Evolutionary conservation across 2,888 invertebrate species (phyloP).

Genomic region (Amphimallon solstitiale): DNA sequence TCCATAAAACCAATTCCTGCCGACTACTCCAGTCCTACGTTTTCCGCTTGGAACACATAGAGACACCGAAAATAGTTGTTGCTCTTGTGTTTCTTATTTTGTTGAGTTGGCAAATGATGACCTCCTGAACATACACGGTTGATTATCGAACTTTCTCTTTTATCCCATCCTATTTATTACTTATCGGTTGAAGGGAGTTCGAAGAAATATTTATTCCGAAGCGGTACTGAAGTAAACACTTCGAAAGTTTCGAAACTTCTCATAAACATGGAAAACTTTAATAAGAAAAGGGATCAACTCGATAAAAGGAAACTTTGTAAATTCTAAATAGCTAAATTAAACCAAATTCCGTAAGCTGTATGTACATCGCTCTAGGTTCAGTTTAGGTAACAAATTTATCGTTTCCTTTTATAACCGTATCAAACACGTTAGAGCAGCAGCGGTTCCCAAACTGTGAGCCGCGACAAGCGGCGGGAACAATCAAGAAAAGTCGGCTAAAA

Average conservation of each 20-base stretch:
- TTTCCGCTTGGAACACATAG: not conserved
- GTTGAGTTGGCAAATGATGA: constrained; percentile 20
- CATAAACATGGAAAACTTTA: constrained; percentile 23
- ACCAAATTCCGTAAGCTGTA: too few relatives aligned
- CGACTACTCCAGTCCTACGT: not conserved
- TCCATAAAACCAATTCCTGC: constrained; percentile 30
- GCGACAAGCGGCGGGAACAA: too few relatives aligned
- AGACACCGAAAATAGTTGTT: constrained; percentile 19
- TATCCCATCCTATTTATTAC: constrained; percentile 17
- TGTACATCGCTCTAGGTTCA: too few relatives aligned
- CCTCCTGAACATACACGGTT: not conserved
- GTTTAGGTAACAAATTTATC: too few relatives aligned
- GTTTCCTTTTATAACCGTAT: too few relatives aligned
- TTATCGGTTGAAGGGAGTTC: not conserved
- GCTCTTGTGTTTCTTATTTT: constrained; percentile 23
- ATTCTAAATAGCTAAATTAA: constrained; percentile 6
- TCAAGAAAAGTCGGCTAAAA: too few relatives aligned
- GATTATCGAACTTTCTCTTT: not conserved
- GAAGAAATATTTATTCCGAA: too few relatives aligned
- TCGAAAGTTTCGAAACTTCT: constrained; percentile 13
- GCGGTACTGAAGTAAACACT: not conserved
- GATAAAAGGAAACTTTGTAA: constrained; percentile 22
- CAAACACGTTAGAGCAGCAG: too few relatives aligned
- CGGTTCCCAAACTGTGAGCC: too few relatives aligned
- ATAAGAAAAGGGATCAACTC: constrained; percentile 10